phyloP scores from a whole-genome alignment of 2,113 vertebrate species.

The Lates calcarifer region DNA sequence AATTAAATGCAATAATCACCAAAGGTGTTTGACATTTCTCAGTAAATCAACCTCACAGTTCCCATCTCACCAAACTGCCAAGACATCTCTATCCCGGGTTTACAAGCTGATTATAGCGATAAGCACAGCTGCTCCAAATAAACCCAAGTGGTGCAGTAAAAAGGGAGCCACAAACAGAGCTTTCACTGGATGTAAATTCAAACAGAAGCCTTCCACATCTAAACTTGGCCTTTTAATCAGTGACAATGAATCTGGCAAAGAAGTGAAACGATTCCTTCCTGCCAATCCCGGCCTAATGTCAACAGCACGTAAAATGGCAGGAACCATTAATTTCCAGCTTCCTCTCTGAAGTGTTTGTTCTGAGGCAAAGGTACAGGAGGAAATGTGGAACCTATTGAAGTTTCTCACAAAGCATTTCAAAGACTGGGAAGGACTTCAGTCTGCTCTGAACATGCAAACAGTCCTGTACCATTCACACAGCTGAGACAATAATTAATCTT shows the following conservation, averaged over 20 bases:
- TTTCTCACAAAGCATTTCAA: constrained; percentile 27
- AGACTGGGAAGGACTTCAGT: constrained; percentile 4
- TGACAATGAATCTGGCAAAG: constrained; percentile 7
- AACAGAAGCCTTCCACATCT: constrained; percentile 18
- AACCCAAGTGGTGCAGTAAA: constrained; percentile 46
- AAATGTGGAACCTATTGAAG: constrained; percentile 28
- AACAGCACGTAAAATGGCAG: constrained; percentile 35
- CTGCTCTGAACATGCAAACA: not conserved
- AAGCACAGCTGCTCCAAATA: constrained; percentile 57
- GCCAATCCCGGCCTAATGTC: not conserved
- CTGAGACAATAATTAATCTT: not conserved
- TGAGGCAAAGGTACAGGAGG: constrained; percentile 4
- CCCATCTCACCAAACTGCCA: constrained; percentile 23
- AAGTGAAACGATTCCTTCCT: constrained; percentile 3
- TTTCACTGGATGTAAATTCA: constrained; percentile 38
- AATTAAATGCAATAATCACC: constrained; percentile 10
- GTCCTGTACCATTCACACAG: not conserved
- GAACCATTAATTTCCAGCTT: constrained; percentile 45
- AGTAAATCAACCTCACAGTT: constrained; percentile 43
- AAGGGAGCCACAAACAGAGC: constrained; percentile 31
- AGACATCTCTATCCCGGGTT: constrained; percentile 19
- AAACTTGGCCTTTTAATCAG: constrained; percentile 31
- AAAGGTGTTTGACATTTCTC: constrained; percentile 29
- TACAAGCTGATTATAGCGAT: constrained; percentile 53
- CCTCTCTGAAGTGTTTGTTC: constrained; percentile 27